Conservation (phyloP, 2,888 invertebrate genomes). For the Xestia sexstrigata region DNA sequence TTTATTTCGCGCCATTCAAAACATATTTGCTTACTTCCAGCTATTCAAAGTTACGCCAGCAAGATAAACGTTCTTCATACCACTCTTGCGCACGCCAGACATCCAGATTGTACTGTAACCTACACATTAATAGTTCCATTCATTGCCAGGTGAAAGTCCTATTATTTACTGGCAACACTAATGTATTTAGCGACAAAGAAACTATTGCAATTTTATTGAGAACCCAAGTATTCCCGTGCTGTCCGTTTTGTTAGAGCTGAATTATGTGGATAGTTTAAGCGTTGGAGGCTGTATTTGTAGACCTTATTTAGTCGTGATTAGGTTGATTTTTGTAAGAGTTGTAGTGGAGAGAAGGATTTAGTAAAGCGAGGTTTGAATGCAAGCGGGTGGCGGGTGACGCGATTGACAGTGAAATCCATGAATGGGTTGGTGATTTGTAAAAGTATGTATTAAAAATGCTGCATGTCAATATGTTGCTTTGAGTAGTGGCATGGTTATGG, state of each 20-base stretch:
- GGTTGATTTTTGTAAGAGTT: constrained; percentile 33
- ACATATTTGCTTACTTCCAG: constrained; percentile 55
- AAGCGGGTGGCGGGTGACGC: constrained; percentile 26
- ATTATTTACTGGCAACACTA: constrained; percentile 69
- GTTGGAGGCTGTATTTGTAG: constrained; percentile 9
- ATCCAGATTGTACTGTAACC: constrained; percentile 66
- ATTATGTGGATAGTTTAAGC: constrained; percentile 55
- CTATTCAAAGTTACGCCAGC: constrained; percentile 52
- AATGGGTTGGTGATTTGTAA: not conserved
- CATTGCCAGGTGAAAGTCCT: constrained; percentile 67
- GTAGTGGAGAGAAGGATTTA: constrained; percentile 17
- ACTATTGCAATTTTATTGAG: constrained; percentile 71
- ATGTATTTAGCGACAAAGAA: constrained; percentile 72
- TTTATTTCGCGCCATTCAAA: constrained; percentile 58
- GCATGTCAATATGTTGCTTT: not conserved
- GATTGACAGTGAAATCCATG: constrained; percentile 7
- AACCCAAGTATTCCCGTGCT: constrained; percentile 64
- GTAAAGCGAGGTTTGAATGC: constrained; percentile 28
- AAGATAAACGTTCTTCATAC: constrained; percentile 63
- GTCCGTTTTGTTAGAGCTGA: constrained; percentile 58
- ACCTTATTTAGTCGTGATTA: constrained; percentile 33
- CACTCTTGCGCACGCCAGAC: constrained; percentile 61
- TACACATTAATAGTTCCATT: constrained; percentile 68
- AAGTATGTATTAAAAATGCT: not conserved
- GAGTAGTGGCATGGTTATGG: not conserved